Percentiles rank a stretch among this genome's conserved stretches.
These are phyloP conservation scores for Styela clava DNA, from an alignment of 23 tunicate genomes.

Conservation along the genomic window DNA sequence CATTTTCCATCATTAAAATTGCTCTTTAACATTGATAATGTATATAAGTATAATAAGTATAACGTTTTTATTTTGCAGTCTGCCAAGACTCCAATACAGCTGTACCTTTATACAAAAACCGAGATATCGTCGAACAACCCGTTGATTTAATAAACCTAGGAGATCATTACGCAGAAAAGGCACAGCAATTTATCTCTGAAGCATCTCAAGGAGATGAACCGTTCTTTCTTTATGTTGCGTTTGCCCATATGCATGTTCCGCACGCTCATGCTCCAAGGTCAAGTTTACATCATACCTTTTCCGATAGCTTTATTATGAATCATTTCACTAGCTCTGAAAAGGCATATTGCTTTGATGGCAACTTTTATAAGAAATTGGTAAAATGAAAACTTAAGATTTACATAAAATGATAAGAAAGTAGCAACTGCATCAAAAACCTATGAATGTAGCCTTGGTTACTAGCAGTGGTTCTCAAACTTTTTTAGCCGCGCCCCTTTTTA, in stretches of 20 bases:
- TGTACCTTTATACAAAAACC: slow-evolving; percentile 59
- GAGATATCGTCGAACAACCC: slow-evolving; percentile 74
- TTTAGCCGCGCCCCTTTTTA: too few species aligned
- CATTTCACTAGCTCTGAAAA: neutral
- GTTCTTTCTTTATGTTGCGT: slow-evolving; percentile 76
- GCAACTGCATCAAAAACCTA: too few species aligned
- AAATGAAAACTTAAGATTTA: too few species aligned
- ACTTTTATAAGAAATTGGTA: too few species aligned
- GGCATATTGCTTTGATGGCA: neutral
- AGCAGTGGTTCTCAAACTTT: too few species aligned
- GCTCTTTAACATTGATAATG: too few species aligned
- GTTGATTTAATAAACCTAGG: slow-evolving; percentile 56
- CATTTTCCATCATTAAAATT: too few species aligned
- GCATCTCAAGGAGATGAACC: slow-evolving; percentile 37
- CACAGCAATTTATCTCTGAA: slow-evolving; percentile 35
- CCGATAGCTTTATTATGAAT: neutral
- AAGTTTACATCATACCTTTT: too few species aligned
- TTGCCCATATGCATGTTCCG: slow-evolving; percentile 82
- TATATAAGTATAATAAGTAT: too few species aligned
- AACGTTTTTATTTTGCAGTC: neutral
- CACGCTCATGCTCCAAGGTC: slow-evolving; percentile 72
- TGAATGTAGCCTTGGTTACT: too few species aligned
- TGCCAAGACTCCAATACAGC: slow-evolving; percentile 15
- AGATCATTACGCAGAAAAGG: slow-evolving; percentile 67
- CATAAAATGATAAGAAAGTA: too few species aligned